Percentiles rank a stretch among this genome's conserved stretches.
These are phyloP conservation scores for Dendropsophus ebraccatus DNA, from an alignment of 2,113 vertebrate species.

Conservation along the genomic window DNA sequence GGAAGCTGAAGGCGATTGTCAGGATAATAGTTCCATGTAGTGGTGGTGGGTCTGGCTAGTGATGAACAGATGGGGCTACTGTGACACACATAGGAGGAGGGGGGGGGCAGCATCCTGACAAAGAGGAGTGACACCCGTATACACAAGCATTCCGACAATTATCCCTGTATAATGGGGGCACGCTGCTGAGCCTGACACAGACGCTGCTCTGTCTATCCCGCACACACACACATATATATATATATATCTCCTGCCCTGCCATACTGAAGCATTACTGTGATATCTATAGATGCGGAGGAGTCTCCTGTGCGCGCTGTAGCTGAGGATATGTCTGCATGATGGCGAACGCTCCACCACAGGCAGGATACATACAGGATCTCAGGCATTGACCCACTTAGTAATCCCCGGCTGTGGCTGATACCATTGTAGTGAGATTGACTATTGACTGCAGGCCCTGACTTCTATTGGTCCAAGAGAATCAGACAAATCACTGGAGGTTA, in stretches of 20 bases:
- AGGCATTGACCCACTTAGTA: neutral
- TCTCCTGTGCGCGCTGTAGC: no score
- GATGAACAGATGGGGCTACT: constrained; percentile 27
- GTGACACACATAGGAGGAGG: constrained; percentile 13
- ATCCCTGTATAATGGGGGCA: neutral
- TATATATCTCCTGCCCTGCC: no score
- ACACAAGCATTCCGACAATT: neutral
- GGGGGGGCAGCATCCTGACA: constrained; percentile 9
- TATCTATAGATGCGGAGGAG: neutral
- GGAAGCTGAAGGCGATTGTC: neutral
- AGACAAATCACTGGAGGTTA: neutral
- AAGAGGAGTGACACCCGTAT: constrained; percentile 10
- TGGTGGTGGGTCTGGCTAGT: neutral
- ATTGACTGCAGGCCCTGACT: neutral
- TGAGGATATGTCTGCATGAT: no score
- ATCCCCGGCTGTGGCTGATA: neutral
- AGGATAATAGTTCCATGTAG: neutral
- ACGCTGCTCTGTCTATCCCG: neutral
- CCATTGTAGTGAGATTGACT: neutral
- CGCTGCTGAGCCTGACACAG: neutral
- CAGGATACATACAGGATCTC: neutral
- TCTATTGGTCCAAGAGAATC: neutral
- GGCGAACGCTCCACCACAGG: neutral
- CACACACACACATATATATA: no score
- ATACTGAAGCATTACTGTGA: no score